Evolutionary conservation across 2,797 vertebrate species (phyloP), one percentile per base, ranked within the genome.

Genomic region (Myotis findleyi): DNA sequence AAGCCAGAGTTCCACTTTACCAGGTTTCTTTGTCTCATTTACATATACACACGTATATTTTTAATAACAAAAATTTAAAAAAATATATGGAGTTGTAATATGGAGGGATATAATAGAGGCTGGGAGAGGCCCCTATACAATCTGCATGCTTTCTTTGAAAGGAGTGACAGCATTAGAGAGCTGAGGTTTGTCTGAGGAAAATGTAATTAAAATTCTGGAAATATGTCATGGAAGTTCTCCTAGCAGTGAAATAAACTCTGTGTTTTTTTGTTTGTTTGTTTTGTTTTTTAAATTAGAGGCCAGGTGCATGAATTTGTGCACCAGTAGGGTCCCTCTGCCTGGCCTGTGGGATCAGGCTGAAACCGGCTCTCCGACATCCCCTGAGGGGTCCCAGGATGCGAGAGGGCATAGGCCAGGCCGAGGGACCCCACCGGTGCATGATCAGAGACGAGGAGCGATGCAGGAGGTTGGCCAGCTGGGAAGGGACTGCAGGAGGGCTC

Each of bases 171-270:
- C 17, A 62, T 38, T 75, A 44, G 51, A 12, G 7, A 75, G 3
- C 16, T 66, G 30, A 91, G 80, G 21, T 41, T 30, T 87, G 1
- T 84, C 33, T 79, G 44, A 89, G 75, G 36, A 95, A 96, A 93
- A 84, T n/a, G 21, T 44, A 64, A 66, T 30, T 27, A 21, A 96
- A 90, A 30, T 72, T 69, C 27, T 81, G 7, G 11, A 91, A 76
- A 75, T 71, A 55, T 9, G 27, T 80, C 71, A 30, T 44, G 38
- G 20, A 89, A 64, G 1, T 64, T 91, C 90, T 95, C 13, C 41
- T 89, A 47, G 59, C 38, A 55, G 6, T 4, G 81, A 81, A 76
- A 81, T 64, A 89, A 66, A 44, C 25, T 21, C 27, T 71, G 12
- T 83, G 3, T 84, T 53, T 57, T 51, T 57, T 44, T 44, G 41